These are phyloP conservation scores for Colinus virginianus DNA, from an alignment of 2,113 vertebrate species.

Conservation along the genomic window DNA sequence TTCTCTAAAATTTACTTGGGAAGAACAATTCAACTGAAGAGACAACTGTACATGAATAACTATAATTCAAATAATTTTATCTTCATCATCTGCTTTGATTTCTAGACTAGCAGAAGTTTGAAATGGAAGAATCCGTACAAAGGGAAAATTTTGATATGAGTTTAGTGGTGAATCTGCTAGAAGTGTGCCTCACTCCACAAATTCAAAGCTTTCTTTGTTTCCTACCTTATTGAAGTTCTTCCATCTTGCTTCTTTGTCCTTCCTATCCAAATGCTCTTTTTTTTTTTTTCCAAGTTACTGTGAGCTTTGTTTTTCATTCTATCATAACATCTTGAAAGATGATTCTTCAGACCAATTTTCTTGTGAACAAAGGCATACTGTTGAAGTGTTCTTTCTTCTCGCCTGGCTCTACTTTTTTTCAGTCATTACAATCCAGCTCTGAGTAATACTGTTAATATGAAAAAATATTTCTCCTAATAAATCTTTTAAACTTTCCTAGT, in stretches of 20 bases:
- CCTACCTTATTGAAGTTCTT: not conserved
- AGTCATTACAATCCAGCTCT: not conserved
- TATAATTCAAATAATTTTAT: slow-evolving; percentile 24
- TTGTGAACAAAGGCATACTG: slow-evolving; percentile 35
- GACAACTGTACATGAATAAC: not conserved
- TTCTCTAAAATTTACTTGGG: not conserved
- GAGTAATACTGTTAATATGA: not conserved
- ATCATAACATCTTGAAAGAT: slow-evolving; percentile 30
- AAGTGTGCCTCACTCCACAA: not conserved
- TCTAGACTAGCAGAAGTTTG: not conserved
- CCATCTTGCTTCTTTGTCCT: not conserved
- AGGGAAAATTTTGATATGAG: not conserved
- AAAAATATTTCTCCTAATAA: slow-evolving; percentile 19
- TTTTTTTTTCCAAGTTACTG: slow-evolving; percentile 7
- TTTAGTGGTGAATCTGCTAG: not conserved
- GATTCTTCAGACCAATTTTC: slow-evolving; percentile 9
- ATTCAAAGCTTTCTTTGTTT: slow-evolving; percentile 45
- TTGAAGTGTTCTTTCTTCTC: not conserved
- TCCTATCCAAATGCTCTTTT: not conserved
- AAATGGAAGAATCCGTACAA: not conserved
- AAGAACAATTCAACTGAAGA: slow-evolving; percentile 13
- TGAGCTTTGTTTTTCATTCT: slow-evolving; percentile 25
- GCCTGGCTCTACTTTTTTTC: not conserved
- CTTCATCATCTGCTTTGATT: slow-evolving; percentile 10
- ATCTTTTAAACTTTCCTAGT: not conserved